Percentiles rank a stretch among this genome's conserved stretches.
Evolutionary conservation across 2,113 vertebrate genomes (phyloP).

Genomic region (Elaphurus davidianus): DNA sequence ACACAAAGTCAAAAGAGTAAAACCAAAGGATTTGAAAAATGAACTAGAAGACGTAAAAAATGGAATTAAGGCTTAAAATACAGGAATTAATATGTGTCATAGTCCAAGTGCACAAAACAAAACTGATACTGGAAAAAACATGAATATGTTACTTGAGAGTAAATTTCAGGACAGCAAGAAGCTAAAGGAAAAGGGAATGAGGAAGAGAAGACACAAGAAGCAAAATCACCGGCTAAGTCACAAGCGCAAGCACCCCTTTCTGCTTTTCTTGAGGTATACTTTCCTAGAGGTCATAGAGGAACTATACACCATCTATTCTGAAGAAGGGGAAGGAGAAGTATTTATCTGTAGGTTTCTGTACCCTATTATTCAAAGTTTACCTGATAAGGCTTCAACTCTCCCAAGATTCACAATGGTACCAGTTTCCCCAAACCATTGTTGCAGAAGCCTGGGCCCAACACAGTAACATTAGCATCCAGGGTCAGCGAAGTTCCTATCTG

Average conservation of each 20-base stretch:
- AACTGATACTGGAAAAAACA: not conserved
- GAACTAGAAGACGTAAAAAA: not conserved
- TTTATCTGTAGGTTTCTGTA: not conserved
- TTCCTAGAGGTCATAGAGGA: not conserved
- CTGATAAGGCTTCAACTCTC: not conserved
- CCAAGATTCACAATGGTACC: not conserved
- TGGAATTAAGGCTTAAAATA: not conserved
- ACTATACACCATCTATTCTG: not conserved
- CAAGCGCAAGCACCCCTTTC: rapidly evolving
- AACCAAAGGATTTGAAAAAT: not conserved
- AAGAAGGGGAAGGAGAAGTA: not conserved
- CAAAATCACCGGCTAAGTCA: not conserved
- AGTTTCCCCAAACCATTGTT: not conserved
- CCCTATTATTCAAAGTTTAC: not conserved
- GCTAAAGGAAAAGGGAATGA: not conserved
- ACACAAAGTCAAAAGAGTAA: not conserved
- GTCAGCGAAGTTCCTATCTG: not conserved
- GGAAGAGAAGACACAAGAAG: not conserved
- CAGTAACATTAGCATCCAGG: rapidly evolving
- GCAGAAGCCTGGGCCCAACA: rapidly evolving
- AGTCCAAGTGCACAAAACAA: not conserved
- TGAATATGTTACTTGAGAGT: not conserved
- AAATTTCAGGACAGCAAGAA: not conserved
- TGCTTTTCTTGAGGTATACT: not conserved
- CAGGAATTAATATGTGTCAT: not conserved